These are phyloP conservation scores for Dolichomitus sp. DNA, from an alignment of 2,888 invertebrate genomes.

Conservation along the genomic window DNA sequence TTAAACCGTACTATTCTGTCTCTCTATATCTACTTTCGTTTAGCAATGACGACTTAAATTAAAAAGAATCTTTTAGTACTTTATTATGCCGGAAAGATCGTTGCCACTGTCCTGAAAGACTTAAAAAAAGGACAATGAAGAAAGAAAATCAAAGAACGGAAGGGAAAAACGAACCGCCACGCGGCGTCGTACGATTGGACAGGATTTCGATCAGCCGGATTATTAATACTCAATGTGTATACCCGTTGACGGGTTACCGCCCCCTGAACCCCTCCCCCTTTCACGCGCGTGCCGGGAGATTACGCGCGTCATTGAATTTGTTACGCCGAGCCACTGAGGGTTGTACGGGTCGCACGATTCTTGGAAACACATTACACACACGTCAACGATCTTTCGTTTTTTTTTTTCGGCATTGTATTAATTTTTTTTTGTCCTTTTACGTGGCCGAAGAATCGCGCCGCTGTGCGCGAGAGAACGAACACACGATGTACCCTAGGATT, in stretches of 20 bases:
- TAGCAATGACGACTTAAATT: constrained; percentile 74
- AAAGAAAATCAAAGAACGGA: constrained; percentile 15
- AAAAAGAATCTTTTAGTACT: constrained; percentile 74
- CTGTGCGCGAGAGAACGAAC: constrained; percentile 60
- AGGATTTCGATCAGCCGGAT: constrained; percentile 58
- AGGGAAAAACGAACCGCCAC: constrained; percentile 21
- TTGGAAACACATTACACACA: constrained; percentile 14
- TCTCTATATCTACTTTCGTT: constrained; percentile 75
- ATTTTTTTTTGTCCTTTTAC: constrained; percentile 1
- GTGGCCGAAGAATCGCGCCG: neutral
- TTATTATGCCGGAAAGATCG: constrained; percentile 66
- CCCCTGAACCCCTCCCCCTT: neutral
- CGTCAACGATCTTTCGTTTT: constrained; percentile 10
- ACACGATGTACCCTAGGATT: constrained; percentile 65
- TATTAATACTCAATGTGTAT: constrained; percentile 65
- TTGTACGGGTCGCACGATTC: constrained; percentile 4
- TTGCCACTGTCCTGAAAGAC: constrained; percentile 20
- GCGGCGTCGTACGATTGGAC: constrained; percentile 35
- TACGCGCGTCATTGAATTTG: constrained; percentile 22
- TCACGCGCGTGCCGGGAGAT: constrained; percentile 31
- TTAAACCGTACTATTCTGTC: constrained; percentile 67
- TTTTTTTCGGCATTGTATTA: constrained; percentile 7
- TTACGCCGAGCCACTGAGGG: constrained; percentile 26
- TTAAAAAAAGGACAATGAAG: constrained; percentile 7
- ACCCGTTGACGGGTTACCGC: constrained; percentile 56